A percentile compares a stretch with the other conserved stretches of the same genome.
phyloP scores from a whole-genome alignment of 2,888 invertebrate genomes.

The Zaprionus lineosus region DNA sequence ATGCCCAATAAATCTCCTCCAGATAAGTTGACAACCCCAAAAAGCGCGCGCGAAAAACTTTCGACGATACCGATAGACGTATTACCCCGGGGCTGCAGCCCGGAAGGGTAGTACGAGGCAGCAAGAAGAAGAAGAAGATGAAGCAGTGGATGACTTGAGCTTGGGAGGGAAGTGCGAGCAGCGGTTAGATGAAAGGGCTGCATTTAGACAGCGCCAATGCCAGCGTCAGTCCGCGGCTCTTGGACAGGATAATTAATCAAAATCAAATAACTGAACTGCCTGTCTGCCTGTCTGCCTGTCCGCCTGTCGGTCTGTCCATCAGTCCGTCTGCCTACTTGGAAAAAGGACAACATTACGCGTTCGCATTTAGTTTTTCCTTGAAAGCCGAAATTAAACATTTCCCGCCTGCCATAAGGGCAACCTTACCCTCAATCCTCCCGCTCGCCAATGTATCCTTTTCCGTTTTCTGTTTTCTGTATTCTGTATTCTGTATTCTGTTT shows the following conservation, averaged over 20 bases:
- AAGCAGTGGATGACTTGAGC: background rate
- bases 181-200: constrained; percentile 68
- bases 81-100: constrained; percentile 15
- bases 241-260: constrained; percentile 77
- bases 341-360: constrained; percentile 50
- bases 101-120: constrained; percentile 32
- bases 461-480: too few species aligned
- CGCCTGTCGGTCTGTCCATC: constrained; percentile 40
- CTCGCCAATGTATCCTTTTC: constrained; percentile 38
- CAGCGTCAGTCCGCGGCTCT: constrained; percentile 43
- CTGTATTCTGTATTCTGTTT: too few species aligned
- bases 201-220: constrained; percentile 41
- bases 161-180: constrained; percentile 17
- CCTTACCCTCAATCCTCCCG: constrained; percentile 8
- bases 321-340: constrained; percentile 24
- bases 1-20: constrained; percentile 71
- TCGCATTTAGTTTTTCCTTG: constrained; percentile 52
- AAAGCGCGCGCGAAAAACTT: constrained; percentile 58
- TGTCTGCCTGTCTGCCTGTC: constrained; percentile 28
- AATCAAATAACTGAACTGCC: constrained; percentile 79
- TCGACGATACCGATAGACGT: constrained; percentile 55
- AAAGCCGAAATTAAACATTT: constrained; percentile 51
- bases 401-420: constrained; percentile 18
- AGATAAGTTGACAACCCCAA: constrained; percentile 73
- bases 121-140: constrained; percentile 2